Evolutionary conservation across 2,113 vertebrate genomes (phyloP).

Genomic region (Sorex araneus): DNA sequence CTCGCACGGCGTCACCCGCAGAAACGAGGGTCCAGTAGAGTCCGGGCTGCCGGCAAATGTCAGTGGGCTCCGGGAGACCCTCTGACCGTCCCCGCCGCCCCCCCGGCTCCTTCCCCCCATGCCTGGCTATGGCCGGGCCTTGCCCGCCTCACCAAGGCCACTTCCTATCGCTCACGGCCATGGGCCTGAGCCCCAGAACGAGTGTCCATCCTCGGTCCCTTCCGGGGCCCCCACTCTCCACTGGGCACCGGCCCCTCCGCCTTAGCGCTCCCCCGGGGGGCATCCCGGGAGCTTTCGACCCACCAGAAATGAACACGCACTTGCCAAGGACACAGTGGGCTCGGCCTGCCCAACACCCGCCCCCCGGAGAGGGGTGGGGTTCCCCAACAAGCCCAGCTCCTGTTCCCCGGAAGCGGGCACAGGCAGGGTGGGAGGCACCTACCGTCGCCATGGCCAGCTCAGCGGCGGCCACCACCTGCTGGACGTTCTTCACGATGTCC

Average conservation of each 20-base stretch:
- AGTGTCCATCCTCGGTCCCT: too few relatives aligned
- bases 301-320: accelerated
- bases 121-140: too few relatives aligned
- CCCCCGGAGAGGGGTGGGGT: too few relatives aligned
- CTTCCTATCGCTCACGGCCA: neutral
- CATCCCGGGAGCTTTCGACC: neutral
- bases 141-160: neutral
- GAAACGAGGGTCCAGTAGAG: too few relatives aligned
- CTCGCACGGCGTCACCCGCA: too few relatives aligned
- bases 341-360: neutral
- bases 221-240: accelerated
- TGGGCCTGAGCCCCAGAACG: neutral
- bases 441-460: slow-evolving; percentile 83
- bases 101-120: too few relatives aligned
- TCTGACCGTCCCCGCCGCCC: too few relatives aligned
- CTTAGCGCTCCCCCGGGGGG: accelerated
- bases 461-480: slow-evolving; percentile 79
- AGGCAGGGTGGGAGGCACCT: neutral
- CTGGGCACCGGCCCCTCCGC: neutral
- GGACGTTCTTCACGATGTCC: slow-evolving; percentile 81
- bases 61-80: too few relatives aligned
- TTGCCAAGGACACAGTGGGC: neutral
- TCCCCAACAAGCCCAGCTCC: too few relatives aligned
- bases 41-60: too few relatives aligned
- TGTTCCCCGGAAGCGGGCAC: too few relatives aligned